Percentiles rank a stretch among this genome's conserved stretches.
Evolutionary conservation across 2,113 vertebrate species (phyloP).

Genomic region (Coracopsis vasa): DNA sequence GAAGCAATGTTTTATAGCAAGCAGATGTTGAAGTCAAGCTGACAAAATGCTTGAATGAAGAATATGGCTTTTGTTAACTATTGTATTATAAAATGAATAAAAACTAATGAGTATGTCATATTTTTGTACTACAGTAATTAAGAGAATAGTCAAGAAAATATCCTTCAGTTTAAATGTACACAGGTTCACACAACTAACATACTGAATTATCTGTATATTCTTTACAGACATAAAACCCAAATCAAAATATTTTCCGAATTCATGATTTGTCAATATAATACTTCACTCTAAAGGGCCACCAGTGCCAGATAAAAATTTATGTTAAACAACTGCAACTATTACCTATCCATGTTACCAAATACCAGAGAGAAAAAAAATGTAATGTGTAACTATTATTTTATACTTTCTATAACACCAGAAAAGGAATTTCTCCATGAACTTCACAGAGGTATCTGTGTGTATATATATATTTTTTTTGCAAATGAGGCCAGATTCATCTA

Average conservation of each 20-base stretch:
- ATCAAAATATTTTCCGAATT: neutral
- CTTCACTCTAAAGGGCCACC: neutral
- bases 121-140: neutral
- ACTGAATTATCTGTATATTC: neutral
- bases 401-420: neutral
- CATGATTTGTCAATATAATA: neutral
- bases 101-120: neutral
- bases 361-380: neutral
- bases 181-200: neutral
- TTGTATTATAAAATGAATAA: neutral
- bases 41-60: constrained; percentile 38
- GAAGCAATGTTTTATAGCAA: constrained; percentile 48
- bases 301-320: neutral
- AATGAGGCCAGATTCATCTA: neutral
- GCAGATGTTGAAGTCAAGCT: constrained; percentile 44
- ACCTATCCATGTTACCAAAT: neutral
- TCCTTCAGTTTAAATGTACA: neutral
- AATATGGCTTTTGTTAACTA: constrained; percentile 6
- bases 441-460: neutral
- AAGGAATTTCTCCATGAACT: neutral
- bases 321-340: neutral
- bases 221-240: neutral
- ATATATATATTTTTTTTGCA: neutral
- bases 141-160: neutral
- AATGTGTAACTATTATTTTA: neutral